Percentiles rank a stretch among this genome's conserved stretches.
These are phyloP conservation scores for Axea sp. DNA, from an alignment of 2,888 invertebrate species.

Conservation along the genomic window DNA sequence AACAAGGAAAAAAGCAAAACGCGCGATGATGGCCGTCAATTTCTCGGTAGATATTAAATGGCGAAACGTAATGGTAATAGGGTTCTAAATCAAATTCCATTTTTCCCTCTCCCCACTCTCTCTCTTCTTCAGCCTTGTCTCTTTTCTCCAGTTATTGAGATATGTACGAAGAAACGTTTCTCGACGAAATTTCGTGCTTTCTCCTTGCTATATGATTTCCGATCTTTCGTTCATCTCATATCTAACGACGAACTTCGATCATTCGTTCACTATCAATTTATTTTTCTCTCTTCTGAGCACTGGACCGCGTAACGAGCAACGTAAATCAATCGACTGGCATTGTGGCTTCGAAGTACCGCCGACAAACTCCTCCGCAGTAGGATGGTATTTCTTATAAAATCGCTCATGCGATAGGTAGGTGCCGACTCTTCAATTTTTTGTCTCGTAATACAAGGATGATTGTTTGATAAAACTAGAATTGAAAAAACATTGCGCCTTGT, in stretches of 20 bases:
- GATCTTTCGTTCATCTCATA: constrained; percentile 44
- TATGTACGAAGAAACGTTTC: constrained; percentile 24
- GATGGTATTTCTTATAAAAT: constrained; percentile 46
- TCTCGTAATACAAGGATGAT: constrained; percentile 25
- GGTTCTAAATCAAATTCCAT: constrained; percentile 25
- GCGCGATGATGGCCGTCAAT: constrained; percentile 37
- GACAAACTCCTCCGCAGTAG: constrained; percentile 51
- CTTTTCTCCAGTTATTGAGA: constrained; percentile 38
- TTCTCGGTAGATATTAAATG: constrained; percentile 49
- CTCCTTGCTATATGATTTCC: constrained; percentile 32
- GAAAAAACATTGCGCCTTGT: constrained; percentile 10
- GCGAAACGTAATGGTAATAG: constrained; percentile 43
- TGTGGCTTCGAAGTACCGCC: constrained; percentile 72
- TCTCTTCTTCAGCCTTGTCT: constrained; percentile 7
- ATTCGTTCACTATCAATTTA: constrained; percentile 67
- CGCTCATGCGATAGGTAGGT: constrained; percentile 44
- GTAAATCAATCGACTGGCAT: constrained; percentile 79
- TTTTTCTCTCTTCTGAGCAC: constrained; percentile 71
- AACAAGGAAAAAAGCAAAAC: constrained; percentile 33
- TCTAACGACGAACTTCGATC: constrained; percentile 58
- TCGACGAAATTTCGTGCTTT: constrained; percentile 44
- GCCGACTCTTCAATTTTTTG: constrained; percentile 36
- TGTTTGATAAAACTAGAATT: constrained; percentile 41
- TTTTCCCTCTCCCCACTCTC: not conserved
- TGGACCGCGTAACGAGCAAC: constrained; percentile 79